phyloP scores from a whole-genome alignment of 2,888 invertebrate genomes.

The Philaethria dido region DNA sequence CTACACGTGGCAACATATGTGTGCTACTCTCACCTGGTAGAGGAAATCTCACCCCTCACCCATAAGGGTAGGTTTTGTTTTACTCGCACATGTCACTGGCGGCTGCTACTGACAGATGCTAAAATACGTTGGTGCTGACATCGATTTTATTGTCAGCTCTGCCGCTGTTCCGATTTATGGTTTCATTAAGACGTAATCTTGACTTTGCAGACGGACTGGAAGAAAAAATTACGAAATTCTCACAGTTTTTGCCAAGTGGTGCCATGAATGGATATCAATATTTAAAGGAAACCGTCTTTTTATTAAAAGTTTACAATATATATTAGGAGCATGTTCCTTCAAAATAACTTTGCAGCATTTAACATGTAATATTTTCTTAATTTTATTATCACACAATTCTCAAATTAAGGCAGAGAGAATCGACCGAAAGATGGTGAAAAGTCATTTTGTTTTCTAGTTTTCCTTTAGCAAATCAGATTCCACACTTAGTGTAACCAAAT shows the following conservation, averaged over 20 bases:
- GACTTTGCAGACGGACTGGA: conserved; percentile 1
- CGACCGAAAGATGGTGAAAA: no score
- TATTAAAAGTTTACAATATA: no score
- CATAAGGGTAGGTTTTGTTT: conserved; percentile 68
- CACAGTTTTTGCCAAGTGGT: not conserved
- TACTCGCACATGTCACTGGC: conserved; percentile 74
- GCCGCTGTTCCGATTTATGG: conserved; percentile 44
- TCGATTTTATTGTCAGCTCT: conserved; percentile 64
- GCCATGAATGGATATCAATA: no score
- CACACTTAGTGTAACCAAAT: not conserved
- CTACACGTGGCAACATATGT: conserved; percentile 77
- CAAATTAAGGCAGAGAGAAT: no score
- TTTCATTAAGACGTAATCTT: conserved; percentile 39
- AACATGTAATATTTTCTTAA: no score
- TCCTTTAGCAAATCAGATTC: no score
- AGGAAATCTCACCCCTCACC: conserved; percentile 74
- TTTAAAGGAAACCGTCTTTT: no score
- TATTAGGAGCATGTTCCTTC: no score
- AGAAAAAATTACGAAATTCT: not conserved
- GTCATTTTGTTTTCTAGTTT: no score
- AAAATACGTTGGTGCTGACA: conserved; percentile 79
- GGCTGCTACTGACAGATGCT: conserved; percentile 82
- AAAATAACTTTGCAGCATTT: no score
- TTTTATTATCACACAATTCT: no score
- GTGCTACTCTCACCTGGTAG: conserved; percentile 73